phyloP scores from a whole-genome alignment of 2,797 vertebrate species.

The Myoxocephalus aenaeus region DNA sequence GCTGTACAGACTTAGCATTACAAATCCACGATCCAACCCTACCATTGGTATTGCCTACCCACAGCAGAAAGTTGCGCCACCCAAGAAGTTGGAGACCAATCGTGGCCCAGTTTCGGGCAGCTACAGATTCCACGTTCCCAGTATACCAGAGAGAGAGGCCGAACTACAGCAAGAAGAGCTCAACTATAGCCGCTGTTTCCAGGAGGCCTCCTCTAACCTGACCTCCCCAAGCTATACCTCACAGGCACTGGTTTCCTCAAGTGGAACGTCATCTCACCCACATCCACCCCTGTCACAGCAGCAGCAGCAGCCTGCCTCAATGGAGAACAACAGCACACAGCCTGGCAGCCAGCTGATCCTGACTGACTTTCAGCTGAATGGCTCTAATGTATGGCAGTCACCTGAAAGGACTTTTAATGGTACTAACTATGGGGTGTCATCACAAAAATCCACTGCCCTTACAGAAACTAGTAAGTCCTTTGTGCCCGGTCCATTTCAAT shows the following conservation, averaged over 20 bases:
- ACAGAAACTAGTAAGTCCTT: conserved; percentile 85
- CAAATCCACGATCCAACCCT: conserved; percentile 86
- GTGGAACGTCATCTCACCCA: conserved; percentile 76
- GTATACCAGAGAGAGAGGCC: conserved; percentile 85
- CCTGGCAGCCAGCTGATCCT: conserved; percentile 86
- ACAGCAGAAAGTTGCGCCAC: conserved; percentile 88
- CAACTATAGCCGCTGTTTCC: conserved; percentile 87
- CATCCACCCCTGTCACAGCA: conserved; percentile 77
- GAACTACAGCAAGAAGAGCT: conserved; percentile 89
- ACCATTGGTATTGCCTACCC: conserved; percentile 92
- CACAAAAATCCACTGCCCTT: conserved; percentile 85
- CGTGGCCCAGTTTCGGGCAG: conserved; percentile 81
- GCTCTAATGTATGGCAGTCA: conserved; percentile 87
- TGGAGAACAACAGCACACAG: conserved; percentile 82
- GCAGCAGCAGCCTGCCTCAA: conserved; percentile 79
- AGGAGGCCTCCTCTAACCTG: conserved; percentile 85
- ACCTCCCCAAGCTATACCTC: conserved; percentile 94
- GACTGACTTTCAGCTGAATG: conserved; percentile 87
- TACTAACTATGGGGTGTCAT: conserved; percentile 86
- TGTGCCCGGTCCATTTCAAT: conserved; percentile 84
- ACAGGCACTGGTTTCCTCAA: conserved; percentile 82
- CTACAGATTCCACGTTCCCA: conserved; percentile 89
- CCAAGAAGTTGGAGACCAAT: conserved; percentile 87
- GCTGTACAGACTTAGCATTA: conserved; percentile 90
- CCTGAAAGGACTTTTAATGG: conserved; percentile 89